Evolutionary conservation across 2,797 vertebrate species (phyloP).

Genomic region (Sandelia bainsii): DNA sequence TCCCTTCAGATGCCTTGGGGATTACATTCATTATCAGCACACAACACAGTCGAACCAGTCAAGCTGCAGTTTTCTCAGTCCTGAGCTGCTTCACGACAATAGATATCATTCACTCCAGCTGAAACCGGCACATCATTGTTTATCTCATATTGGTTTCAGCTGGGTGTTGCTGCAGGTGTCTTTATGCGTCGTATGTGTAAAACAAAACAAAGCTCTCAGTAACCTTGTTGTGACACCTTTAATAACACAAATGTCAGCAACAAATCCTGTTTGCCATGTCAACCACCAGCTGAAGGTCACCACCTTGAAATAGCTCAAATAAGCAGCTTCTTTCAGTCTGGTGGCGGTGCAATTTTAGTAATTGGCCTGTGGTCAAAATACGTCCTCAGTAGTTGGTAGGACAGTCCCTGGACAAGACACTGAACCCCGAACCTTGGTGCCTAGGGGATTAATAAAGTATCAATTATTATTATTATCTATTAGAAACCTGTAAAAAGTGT

Average conservation of each 20-base stretch:
- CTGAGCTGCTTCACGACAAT: conserved; percentile 50
- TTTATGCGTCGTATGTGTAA: conserved; percentile 37
- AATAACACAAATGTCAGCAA: conserved; percentile 29
- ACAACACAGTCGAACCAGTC: conserved; percentile 70
- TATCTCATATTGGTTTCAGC: conserved; percentile 57
- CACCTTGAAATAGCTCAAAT: conserved; percentile 56
- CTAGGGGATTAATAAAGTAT: too few species aligned
- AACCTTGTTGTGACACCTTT: conserved; percentile 25
- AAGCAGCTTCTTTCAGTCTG: conserved; percentile 20
- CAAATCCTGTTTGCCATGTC: conserved; percentile 3
- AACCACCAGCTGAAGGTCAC: conserved; percentile 50
- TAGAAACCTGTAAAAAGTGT: too few species aligned
- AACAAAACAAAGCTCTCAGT: conserved; percentile 22
- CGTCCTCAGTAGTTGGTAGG: neutral
- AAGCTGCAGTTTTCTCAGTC: conserved; percentile 62
- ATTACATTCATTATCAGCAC: conserved; percentile 56
- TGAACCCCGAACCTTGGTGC: too few species aligned
- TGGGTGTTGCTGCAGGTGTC: conserved; percentile 65
- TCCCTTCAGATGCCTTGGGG: conserved; percentile 50
- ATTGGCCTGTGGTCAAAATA: conserved; percentile 1
- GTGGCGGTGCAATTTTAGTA: conserved; percentile 6
- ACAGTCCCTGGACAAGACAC: too few species aligned
- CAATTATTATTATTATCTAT: too few species aligned
- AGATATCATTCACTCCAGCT: conserved; percentile 31
- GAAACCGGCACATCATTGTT: conserved; percentile 55